Evolutionary conservation across 2,113 vertebrate species (phyloP).

Genomic region (Ascaphus truei): DNA sequence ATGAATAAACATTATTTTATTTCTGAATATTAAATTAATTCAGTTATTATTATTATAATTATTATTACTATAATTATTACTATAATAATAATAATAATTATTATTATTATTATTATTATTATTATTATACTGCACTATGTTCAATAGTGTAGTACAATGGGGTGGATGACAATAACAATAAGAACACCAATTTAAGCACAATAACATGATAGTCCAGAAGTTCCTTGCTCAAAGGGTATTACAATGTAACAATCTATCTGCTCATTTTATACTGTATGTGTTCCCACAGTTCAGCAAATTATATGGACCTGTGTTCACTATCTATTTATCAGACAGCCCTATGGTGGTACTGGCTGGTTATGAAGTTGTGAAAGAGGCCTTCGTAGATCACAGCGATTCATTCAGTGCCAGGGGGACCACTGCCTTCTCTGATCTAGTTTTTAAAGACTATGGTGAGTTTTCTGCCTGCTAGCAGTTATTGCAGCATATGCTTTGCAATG

Average conservation of each 20-base stretch:
- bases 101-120: too few species aligned
- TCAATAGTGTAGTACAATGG: background rate
- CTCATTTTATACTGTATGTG: background rate
- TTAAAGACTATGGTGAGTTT: slow-evolving; percentile 42
- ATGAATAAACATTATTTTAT: too few species aligned
- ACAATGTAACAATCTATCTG: too few species aligned
- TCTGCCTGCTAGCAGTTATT: background rate
- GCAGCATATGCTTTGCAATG: fast-evolving
- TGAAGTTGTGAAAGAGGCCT: slow-evolving; percentile 44
- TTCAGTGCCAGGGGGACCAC: slow-evolving; percentile 37
- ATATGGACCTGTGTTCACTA: slow-evolving; percentile 49
- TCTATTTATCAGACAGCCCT: slow-evolving; percentile 40
- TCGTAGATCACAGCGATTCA: slow-evolving; percentile 41
- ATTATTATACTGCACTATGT: background rate
- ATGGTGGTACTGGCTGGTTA: slow-evolving; percentile 43
- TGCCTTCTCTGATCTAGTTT: fast-evolving
- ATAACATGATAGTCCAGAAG: background rate
- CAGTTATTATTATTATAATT: too few species aligned
- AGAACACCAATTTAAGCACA: background rate
- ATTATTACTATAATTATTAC: too few species aligned
- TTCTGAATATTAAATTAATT: too few species aligned
- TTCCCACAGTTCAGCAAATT: slow-evolving; percentile 40
- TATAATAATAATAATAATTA: too few species aligned
- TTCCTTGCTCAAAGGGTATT: background rate
- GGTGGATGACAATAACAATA: too few species aligned